These are phyloP conservation scores for Gorsachius magnificus DNA, from an alignment of 2,797 vertebrate species.

Conservation along the genomic window DNA sequence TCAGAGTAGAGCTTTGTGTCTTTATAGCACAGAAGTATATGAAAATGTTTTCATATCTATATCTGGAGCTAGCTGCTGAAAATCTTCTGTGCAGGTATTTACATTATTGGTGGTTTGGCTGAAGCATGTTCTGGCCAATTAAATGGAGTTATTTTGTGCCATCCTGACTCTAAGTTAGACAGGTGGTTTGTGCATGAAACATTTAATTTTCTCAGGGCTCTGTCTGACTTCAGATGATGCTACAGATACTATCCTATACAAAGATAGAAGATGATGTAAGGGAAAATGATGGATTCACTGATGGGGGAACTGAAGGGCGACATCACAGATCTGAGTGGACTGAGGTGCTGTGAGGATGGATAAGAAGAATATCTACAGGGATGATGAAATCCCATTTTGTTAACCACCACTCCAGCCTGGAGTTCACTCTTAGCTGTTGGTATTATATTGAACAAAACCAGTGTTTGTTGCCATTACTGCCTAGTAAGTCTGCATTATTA, in stretches of 20 bases:
- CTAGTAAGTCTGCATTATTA: not conserved
- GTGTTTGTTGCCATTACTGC: not conserved
- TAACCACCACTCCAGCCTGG: not conserved
- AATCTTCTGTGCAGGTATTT: conserved; percentile 7
- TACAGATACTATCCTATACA: not conserved
- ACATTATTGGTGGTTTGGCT: conserved; percentile 29
- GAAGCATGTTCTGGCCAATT: conserved; percentile 34
- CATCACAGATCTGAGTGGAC: not conserved
- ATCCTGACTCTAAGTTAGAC: conserved; percentile 20
- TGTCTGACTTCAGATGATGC: conserved; percentile 1
- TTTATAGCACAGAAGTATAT: not conserved
- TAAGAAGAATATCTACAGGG: not conserved
- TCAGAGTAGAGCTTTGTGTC: not conserved
- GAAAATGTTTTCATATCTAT: not conserved
- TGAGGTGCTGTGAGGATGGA: not conserved
- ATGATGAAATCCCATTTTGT: not conserved
- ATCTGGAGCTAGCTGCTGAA: not conserved
- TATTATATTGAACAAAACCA: not conserved
- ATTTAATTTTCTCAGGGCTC: conserved; percentile 16
- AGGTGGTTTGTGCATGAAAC: conserved; percentile 19
- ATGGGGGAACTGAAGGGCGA: not conserved
- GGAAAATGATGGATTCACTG: not conserved
- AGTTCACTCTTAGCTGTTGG: not conserved
- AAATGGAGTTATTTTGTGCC: conserved; percentile 4
- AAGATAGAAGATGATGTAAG: not conserved